These are phyloP conservation scores for Pammene aurita DNA, from an alignment of 2,888 invertebrate genomes.

Conservation along the genomic window DNA sequence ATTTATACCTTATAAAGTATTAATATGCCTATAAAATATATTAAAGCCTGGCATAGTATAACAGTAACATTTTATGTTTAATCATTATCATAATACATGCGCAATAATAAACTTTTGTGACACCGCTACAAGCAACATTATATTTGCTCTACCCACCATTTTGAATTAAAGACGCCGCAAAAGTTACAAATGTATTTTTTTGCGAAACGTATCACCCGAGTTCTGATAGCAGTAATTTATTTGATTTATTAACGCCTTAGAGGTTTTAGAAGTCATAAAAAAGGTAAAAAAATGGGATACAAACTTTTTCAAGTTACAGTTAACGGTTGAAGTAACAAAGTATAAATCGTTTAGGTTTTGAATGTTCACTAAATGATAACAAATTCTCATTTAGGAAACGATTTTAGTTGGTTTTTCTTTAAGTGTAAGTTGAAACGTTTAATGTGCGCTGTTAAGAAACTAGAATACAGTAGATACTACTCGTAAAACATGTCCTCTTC, in stretches of 20 bases:
- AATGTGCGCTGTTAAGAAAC: no score
- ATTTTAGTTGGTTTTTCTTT: no score
- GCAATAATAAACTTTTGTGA: no score
- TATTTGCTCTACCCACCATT: constrained; percentile 6
- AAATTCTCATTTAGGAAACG: neutral
- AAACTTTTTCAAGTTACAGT: constrained; percentile 26
- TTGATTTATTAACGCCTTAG: constrained; percentile 40
- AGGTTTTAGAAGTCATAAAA: constrained; percentile 37
- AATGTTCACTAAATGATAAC: constrained; percentile 17
- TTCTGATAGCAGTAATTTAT: constrained; percentile 35
- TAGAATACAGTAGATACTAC: no score
- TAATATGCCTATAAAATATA: no score
- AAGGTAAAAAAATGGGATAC: constrained; percentile 29
- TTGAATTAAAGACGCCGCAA: constrained; percentile 1
- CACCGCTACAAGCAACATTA: neutral
- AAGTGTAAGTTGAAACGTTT: no score
- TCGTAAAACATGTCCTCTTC: no score
- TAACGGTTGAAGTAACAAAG: constrained; percentile 14
- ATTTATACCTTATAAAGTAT: no score
- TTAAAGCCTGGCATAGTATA: no score
- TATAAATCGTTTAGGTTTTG: constrained; percentile 24
- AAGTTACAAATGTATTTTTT: constrained; percentile 32
- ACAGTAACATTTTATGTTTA: no score
- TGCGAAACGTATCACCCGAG: constrained; percentile 28
- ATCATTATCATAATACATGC: no score